Conservation (phyloP, 1,140 invertebrate species). For the Procambarus clarkii region DNA sequence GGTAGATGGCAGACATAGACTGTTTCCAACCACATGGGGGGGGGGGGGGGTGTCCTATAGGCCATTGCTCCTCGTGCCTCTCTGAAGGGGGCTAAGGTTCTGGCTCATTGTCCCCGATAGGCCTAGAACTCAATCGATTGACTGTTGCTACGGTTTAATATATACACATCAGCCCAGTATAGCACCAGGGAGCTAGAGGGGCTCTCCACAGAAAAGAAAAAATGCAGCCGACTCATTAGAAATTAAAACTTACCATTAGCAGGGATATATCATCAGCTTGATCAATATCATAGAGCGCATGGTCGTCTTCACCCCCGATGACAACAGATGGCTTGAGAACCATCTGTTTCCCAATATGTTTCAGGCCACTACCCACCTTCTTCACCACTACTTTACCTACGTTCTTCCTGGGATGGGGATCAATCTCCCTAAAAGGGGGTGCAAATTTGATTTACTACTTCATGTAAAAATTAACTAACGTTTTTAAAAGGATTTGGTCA, state of each 20-base stretch:
- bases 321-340: constrained; percentile 63
- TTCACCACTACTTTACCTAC: constrained; percentile 67
- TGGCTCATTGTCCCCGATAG: too few relatives aligned
- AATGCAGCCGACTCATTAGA: not conserved
- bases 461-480: not conserved
- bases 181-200: too few relatives aligned
- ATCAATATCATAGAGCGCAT: constrained; percentile 58
- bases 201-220: too few relatives aligned
- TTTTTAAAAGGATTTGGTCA: not conserved
- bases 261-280: constrained; percentile 68
- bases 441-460: constrained; percentile 27
- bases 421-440: constrained; percentile 39
- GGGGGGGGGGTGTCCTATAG: too few relatives aligned
- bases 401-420: constrained; percentile 31
- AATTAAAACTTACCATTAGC: constrained; percentile 41
- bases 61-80: too few relatives aligned
- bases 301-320: constrained; percentile 58
- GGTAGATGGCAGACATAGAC: too few relatives aligned
- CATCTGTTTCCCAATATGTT: constrained; percentile 63
- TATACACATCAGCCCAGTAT: too few relatives aligned
- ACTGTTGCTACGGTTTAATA: too few relatives aligned
- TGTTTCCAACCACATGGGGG: too few relatives aligned
- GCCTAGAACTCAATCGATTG: too few relatives aligned
- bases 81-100: too few relatives aligned
- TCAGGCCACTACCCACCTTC: constrained; percentile 69